A percentile compares a stretch with the other conserved stretches of the same genome.
Evolutionary conservation across 2,113 vertebrate genomes (phyloP).

Genomic region (Aythya baeri): DNA sequence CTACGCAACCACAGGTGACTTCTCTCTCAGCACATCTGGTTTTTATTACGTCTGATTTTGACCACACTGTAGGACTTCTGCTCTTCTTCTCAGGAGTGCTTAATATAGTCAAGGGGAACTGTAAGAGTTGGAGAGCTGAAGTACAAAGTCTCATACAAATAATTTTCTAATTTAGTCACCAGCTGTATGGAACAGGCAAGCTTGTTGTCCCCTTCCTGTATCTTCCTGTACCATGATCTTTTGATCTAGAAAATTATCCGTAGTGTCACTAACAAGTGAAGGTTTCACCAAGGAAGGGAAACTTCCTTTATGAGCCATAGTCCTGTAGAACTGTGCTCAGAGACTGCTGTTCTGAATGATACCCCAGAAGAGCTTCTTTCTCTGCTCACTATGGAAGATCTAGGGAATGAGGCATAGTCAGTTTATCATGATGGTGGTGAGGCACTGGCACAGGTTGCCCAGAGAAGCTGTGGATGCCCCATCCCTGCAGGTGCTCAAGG

Average conservation of each 20-base stretch:
- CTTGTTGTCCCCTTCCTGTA: neutral
- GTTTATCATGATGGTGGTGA: neutral
- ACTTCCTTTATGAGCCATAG: neutral
- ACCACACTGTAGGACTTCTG: neutral
- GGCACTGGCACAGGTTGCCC: too few relatives aligned
- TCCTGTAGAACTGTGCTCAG: neutral
- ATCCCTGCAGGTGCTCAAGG: too few relatives aligned
- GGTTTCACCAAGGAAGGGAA: neutral
- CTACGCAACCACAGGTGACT: slow-evolving; percentile 93
- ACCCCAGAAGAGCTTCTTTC: neutral
- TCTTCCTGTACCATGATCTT: neutral
- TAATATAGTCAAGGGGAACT: neutral
- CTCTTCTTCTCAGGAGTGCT: neutral
- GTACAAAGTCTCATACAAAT: neutral
- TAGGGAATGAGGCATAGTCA: neutral
- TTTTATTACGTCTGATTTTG: neutral
- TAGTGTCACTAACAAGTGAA: neutral
- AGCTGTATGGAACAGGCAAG: neutral
- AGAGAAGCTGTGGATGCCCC: too few relatives aligned
- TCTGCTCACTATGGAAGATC: neutral
- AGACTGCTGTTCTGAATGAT: neutral
- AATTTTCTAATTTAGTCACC: neutral
- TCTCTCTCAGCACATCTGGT: neutral
- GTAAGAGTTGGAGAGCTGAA: neutral
- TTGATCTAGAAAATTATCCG: neutral